These are phyloP conservation scores for Takifugu ocellatus DNA, from an alignment of 2,797 vertebrate genomes.

Conservation along the genomic window DNA sequence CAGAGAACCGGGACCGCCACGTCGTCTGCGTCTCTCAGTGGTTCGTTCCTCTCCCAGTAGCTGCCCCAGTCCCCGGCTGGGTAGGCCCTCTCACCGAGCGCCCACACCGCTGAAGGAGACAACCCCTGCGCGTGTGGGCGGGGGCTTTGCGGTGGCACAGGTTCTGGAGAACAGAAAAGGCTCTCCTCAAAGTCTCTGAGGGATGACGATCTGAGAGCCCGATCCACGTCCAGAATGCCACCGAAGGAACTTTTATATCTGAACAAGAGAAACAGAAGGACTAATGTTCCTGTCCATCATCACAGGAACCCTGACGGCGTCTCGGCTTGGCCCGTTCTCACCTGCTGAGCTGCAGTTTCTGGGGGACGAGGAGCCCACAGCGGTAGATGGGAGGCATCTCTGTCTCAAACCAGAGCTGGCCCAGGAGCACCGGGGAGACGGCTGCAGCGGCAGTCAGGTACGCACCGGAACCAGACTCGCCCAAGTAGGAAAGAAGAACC, in stretches of 20 bases:
- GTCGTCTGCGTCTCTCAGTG: conserved; percentile 86
- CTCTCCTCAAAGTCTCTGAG: conserved; percentile 81
- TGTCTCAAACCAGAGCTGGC: conserved; percentile 82
- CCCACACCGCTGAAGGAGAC: conserved; percentile 34
- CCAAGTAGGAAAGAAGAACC: conserved; percentile 85
- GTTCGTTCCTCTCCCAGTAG: conserved; percentile 90
- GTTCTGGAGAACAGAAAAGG: conserved; percentile 74
- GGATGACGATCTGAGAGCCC: conserved; percentile 74
- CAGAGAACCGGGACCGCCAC: conserved; percentile 85
- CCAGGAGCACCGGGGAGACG: conserved; percentile 84
- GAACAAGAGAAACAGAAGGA: neutral
- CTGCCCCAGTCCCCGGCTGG: conserved; percentile 73
- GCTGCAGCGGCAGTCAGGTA: conserved; percentile 80
- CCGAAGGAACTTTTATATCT: conserved; percentile 79
- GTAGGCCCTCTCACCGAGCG: conserved; percentile 46
- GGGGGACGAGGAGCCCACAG: conserved; percentile 75
- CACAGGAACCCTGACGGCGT: neutral
- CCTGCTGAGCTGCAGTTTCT: conserved; percentile 83
- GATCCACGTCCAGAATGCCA: conserved; percentile 66
- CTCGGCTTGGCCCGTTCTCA: conserved; percentile 38
- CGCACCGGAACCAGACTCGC: conserved; percentile 85
- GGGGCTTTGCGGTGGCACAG: neutral
- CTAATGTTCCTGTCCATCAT: neutral
- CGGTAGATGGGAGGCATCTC: conserved; percentile 77
- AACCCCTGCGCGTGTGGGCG: conserved; percentile 2